These are phyloP conservation scores for Calcarius lapponicus DNA, from an alignment of 2,797 vertebrate genomes.

Conservation along the genomic window DNA sequence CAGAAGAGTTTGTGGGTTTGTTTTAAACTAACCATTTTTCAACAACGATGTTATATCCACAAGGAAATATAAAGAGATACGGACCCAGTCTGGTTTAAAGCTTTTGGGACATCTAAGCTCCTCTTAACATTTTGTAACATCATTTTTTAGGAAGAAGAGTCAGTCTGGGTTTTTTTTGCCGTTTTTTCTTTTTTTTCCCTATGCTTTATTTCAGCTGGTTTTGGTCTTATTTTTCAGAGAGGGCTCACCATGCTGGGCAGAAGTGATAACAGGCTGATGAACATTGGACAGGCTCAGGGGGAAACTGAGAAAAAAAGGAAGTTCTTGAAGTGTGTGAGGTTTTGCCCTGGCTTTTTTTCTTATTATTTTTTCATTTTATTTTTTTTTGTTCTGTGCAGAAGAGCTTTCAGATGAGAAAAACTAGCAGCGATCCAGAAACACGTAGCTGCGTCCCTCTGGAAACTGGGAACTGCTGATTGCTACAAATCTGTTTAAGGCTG, in stretches of 20 bases:
- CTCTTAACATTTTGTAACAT: not conserved
- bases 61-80: not conserved
- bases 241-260: not conserved
- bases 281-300: not conserved
- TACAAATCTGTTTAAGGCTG: conserved; percentile 38
- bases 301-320: not conserved
- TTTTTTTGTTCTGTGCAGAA: not conserved
- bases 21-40: not conserved
- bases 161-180: not conserved
- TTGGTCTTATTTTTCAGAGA: not conserved
- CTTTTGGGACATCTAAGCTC: not conserved
- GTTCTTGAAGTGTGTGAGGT: not conserved
- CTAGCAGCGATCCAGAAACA: not conserved
- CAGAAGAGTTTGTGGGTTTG: not conserved
- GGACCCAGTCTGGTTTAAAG: not conserved
- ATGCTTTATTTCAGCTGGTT: not conserved
- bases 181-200: not conserved
- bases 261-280: conserved; percentile 14
- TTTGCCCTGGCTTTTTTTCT: not conserved
- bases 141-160: not conserved
- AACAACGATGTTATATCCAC: not conserved
- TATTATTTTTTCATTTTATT: accelerated
- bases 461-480: conserved; percentile 46
- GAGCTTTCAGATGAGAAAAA: not conserved
- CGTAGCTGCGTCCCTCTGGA: conserved; percentile 31